Evolutionary conservation across 2,888 invertebrate species (phyloP).

Genomic region (Pristionchus fissidentatus): DNA sequence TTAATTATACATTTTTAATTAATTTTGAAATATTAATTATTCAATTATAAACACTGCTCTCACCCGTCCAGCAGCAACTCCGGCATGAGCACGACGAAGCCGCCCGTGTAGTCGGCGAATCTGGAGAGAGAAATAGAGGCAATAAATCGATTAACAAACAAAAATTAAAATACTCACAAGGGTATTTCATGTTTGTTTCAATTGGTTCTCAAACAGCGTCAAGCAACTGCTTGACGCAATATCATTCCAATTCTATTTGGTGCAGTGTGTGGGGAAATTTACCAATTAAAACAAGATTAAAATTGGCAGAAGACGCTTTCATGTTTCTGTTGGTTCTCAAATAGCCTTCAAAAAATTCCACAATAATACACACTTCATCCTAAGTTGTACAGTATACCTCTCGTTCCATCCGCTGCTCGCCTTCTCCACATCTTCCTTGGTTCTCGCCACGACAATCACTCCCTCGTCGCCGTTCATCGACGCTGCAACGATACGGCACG

Average conservation of each 20-base stretch:
- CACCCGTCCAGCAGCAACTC: constrained; percentile 51
- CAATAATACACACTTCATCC: no score
- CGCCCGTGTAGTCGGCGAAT: constrained; percentile 53
- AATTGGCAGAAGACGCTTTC: no score
- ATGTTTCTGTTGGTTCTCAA: no score
- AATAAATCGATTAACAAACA: constrained; percentile 5
- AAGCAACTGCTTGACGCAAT: no score
- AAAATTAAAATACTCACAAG: background rate
- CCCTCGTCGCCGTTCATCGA: constrained; percentile 36
- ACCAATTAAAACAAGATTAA: no score
- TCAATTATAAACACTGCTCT: constrained; percentile 9
- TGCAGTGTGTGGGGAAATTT: no score
- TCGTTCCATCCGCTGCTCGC: constrained; percentile 42
- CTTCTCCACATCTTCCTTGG: background rate
- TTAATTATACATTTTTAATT: background rate
- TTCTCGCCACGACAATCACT: constrained; percentile 49
- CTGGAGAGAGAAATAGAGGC: background rate
- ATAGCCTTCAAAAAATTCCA: no score
- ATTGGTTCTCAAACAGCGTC: no score
- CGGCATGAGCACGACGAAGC: constrained; percentile 55
- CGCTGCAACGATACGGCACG: background rate
- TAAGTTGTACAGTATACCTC: no score
- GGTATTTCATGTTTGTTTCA: no score
- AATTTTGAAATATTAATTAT: background rate
- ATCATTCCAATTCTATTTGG: no score